Evolutionary conservation across 2,888 invertebrate species (phyloP), one percentile per base, ranked within the genome.

Genomic region (Bugulina stolonifera): DNA sequence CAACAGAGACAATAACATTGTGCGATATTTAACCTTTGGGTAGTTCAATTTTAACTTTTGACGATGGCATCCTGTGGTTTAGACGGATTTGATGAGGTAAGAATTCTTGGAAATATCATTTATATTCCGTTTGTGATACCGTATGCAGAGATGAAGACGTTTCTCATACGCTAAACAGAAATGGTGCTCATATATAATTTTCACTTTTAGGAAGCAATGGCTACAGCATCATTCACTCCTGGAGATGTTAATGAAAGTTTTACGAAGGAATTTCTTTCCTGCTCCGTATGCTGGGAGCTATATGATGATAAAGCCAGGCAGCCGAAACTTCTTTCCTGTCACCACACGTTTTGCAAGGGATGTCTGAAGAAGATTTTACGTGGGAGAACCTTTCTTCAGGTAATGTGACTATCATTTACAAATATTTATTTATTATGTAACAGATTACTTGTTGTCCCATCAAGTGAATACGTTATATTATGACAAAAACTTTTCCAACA

Each of bases 341-440:
- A 83, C 72, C 83, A 83, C 76, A 83, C 83, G 0, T 83, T 83
- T 77, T 83, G 83, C 74, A 76, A 83, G 73, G 81, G 81, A 54
- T 83, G 83, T 69, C 78, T 83, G 18, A 75, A 77, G 27, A 80
- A 82, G 76, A 80, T 81, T 80, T 80, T 70, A n/a, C 22, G 52
- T 10, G 70, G 70, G 18, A 43, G 32, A 52, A 27, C 43, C 5
- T 22, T 64, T 10, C 64, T 64, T 29, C 64, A 64, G 64, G 64
- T 64, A 25, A 55, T 5, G n/a, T n/a, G n/a, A n/a, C n/a, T n/a
- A n/a, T n/a, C n/a, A n/a, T n/a, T n/a, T n/a, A n/a, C n/a, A n/a
- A n/a, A n/a, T n/a, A n/a, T n/a, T n/a, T n/a, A n/a, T n/a, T n/a
- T n/a, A n/a, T n/a, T n/a, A n/a, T n/a, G n/a, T n/a, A n/a, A n/a